These are phyloP conservation scores for Heliconius cydno DNA, from an alignment of 2,888 invertebrate species.

Conservation along the genomic window DNA sequence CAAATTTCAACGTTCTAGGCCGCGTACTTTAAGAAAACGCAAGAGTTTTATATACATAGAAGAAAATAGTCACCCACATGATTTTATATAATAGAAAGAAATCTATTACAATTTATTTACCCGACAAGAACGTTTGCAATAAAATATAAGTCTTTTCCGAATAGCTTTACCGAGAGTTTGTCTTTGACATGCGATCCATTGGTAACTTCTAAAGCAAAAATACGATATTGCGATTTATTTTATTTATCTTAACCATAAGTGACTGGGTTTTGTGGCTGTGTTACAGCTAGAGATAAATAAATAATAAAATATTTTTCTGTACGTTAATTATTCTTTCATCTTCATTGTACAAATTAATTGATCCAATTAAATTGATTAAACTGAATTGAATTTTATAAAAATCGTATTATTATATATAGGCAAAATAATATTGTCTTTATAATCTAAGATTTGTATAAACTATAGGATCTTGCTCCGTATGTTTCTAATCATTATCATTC, in stretches of 20 bases:
- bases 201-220: constrained; percentile 35
- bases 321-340: not conserved
- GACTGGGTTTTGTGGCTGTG: not conserved
- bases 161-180: constrained; percentile 39
- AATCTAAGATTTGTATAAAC: not conserved
- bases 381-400: not conserved
- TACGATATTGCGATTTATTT: constrained; percentile 29
- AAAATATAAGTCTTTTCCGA: constrained; percentile 29
- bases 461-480: not conserved
- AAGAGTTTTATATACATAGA: not conserved
- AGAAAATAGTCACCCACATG: not conserved
- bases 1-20: no score
- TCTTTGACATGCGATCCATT: constrained; percentile 41
- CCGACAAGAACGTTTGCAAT: constrained; percentile 29
- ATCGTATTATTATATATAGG: no score
- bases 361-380: not conserved
- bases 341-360: not conserved
- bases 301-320: not conserved
- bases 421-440: not conserved
- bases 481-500: constrained; percentile 35
- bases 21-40: no score
- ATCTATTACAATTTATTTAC: constrained; percentile 22
- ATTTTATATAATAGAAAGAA: constrained; percentile 11
- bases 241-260: constrained; percentile 17
- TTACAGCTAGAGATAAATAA: not conserved